Evolutionary conservation across 2,797 vertebrate genomes (phyloP), one percentile per base, ranked within the genome.

Genomic region (Kryptolebias ocellatus): DNA sequence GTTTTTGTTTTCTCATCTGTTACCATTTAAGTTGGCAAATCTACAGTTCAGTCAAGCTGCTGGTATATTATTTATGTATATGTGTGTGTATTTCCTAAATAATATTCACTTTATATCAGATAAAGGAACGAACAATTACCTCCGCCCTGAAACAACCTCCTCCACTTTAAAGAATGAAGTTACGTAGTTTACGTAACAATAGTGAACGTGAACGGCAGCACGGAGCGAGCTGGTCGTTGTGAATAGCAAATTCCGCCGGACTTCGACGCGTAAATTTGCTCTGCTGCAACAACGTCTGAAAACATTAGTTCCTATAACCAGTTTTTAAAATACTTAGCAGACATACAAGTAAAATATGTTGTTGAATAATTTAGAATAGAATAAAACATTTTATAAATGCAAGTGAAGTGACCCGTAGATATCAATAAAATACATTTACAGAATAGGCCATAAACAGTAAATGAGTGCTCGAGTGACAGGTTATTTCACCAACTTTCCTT

Each of bases 241-340:
- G 90, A 92, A 90, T 90, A 83, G 67, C 12, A 76, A 54, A 20
- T 24, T 59, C 1, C 75, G 57, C 52, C 54, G 39, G 66, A 0
- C 6, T 72, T 85, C 67, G n/a, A 44, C 76, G 10, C 28, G 0
- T 29, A 68, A 1, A 85, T 46, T 0, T 17, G 57, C 29, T 61
- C 83, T 51, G 65, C 14, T 39, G 31, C 6, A 47, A 83, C 67
- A 71, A 4, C 12, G 1, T n/a, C 9, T 12, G 1, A 5, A n/a
- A 27, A 58, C 0, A 55, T 8, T 14, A 5, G 85, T 90, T 92
- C 88, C 85, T 15, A 1, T 14, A 3, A 17, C 15, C 29, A 4
- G 8, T 10, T 60, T 37, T n/a, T 12, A 12, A 42, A 12, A 12
- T 42, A 11, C 14, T 42, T 12, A 42, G 10, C 0, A 12, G 39